Evolutionary conservation across 2,797 vertebrate genomes (phyloP).

Genomic region (Chrosomus eos): DNA sequence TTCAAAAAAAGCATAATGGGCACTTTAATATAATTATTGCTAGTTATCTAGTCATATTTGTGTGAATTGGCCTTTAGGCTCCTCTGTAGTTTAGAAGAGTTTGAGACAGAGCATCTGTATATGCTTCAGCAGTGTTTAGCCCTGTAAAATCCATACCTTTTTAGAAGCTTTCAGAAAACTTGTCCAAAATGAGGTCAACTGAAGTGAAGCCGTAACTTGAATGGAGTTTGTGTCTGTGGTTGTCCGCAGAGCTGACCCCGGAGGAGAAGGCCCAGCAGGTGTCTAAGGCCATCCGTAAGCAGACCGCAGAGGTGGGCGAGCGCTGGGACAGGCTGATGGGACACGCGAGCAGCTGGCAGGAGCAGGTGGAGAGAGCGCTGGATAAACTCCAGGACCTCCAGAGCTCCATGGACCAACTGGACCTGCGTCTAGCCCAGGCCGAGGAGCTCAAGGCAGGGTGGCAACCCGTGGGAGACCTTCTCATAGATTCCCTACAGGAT

Average conservation of each 20-base stretch:
- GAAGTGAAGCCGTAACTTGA: background rate
- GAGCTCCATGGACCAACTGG: conserved; percentile 93
- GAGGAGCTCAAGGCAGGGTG: conserved; percentile 86
- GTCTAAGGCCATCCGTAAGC: conserved; percentile 93
- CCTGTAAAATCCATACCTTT: background rate
- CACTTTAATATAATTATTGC: background rate
- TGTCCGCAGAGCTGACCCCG: conserved; percentile 83
- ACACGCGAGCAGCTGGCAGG: conserved; percentile 86
- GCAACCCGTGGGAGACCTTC: conserved; percentile 92
- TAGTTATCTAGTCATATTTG: background rate
- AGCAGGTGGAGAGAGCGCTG: conserved; percentile 89
- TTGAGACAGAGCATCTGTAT: background rate
- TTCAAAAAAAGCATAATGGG: too few relatives aligned
- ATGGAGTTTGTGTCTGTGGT: background rate
- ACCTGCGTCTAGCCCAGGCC: conserved; percentile 84
- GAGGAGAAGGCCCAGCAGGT: conserved; percentile 92
- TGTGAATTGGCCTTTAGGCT: background rate
- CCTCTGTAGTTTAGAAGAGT: background rate
- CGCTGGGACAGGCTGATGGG: conserved; percentile 91
- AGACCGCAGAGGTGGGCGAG: conserved; percentile 90
- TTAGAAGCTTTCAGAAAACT: background rate
- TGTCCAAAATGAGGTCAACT: background rate
- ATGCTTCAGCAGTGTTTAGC: background rate
- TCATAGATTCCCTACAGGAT: conserved; percentile 95
- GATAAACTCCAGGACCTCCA: conserved; percentile 93